These are phyloP conservation scores for Hydrozoanthus tunicans DNA, from an alignment of 64 coral and sea anemone genomes.

Conservation along the genomic window DNA sequence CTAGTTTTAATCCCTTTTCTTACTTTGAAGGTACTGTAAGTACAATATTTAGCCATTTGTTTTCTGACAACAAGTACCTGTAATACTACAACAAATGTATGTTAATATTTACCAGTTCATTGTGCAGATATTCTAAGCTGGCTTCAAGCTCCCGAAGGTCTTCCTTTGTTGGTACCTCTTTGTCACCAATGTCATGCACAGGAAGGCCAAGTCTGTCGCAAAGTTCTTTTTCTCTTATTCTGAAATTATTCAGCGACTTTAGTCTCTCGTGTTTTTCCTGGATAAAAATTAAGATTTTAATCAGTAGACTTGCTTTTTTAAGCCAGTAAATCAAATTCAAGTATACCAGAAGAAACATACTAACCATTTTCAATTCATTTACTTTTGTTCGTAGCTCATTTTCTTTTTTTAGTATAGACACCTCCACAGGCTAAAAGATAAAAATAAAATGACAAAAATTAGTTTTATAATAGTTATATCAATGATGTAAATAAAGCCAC, in stretches of 20 bases:
- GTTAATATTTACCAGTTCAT: slow-evolving; percentile 60
- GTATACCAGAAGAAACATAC: neutral
- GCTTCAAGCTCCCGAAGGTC: slow-evolving; percentile 83
- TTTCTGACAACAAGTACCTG: no score
- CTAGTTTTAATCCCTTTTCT: no score
- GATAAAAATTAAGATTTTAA: neutral
- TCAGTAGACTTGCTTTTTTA: no score
- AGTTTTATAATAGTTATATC: no score
- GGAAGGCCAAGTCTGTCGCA: slow-evolving; percentile 67
- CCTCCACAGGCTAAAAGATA: slow-evolving; percentile 59
- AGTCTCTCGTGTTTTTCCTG: slow-evolving; percentile 91
- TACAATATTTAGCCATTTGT: neutral
- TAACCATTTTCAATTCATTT: slow-evolving; percentile 83
- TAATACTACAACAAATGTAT: neutral
- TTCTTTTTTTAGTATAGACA: slow-evolving; percentile 78
- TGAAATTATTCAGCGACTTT: slow-evolving; percentile 65
- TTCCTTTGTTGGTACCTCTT: slow-evolving; percentile 81
- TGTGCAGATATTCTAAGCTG: slow-evolving; percentile 72
- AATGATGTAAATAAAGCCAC: no score
- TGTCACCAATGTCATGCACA: slow-evolving; percentile 69
- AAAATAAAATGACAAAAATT: neutral
- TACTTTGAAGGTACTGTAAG: neutral
- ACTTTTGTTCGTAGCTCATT: slow-evolving; percentile 89
- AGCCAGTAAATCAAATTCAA: no score
- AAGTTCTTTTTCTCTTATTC: slow-evolving; percentile 68